phyloP scores from a whole-genome alignment of 2,797 vertebrate genomes.

The Pteronotus mesoamericanus region DNA sequence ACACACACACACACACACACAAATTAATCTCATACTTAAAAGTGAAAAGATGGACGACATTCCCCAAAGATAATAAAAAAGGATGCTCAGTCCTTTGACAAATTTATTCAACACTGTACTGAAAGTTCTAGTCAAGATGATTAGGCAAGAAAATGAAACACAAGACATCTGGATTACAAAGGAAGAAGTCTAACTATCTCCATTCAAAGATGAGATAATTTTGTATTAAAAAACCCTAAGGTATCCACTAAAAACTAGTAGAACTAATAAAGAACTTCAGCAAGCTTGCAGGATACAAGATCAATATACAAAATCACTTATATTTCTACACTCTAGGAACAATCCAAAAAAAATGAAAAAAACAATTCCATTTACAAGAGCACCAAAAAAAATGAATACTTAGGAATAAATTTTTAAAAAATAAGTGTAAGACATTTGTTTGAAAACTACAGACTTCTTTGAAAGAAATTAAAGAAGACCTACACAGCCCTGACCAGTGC shows the following conservation, averaged over 20 bases:
- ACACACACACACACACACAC: not conserved
- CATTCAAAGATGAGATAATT: too few species aligned
- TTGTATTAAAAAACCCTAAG: too few species aligned
- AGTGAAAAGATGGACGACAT: not conserved
- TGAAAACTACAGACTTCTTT: conserved; percentile 2
- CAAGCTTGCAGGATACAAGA: too few species aligned
- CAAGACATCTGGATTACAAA: too few species aligned
- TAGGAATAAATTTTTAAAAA: not conserved
- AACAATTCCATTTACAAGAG: not conserved
- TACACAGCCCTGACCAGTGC: too few species aligned
- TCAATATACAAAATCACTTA: not conserved
- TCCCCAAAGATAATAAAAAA: not conserved
- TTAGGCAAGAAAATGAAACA: too few species aligned
- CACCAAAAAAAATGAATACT: not conserved
- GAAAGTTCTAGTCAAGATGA: too few species aligned
- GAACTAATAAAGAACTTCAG: too few species aligned
- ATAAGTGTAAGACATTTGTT: not conserved
- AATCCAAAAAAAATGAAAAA: not conserved
- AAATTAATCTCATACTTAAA: not conserved
- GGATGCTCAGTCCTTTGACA: not conserved
- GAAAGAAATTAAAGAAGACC: not conserved
- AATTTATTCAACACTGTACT: not conserved
- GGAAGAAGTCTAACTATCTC: too few species aligned
- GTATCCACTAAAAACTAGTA: too few species aligned
- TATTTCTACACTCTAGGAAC: not conserved